Base-by-base conservation (phyloP, 2,797 vertebrate genomes). In the Chelon auratus region DNA sequence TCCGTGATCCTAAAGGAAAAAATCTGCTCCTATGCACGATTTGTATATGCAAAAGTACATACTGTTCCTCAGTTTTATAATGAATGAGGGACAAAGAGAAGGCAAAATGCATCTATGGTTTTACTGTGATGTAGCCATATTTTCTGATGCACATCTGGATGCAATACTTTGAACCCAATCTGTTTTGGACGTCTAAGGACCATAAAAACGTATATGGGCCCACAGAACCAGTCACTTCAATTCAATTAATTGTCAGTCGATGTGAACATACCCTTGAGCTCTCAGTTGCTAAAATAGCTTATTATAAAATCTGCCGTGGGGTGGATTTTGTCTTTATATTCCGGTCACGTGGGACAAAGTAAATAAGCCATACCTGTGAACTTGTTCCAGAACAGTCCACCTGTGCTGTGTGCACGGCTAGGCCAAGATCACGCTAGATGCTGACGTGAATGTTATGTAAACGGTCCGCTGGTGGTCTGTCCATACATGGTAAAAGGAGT, bases 381-480 rank as follows among this genome's bases (percentile, higher is more conserved):
- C 17, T 47, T n/a, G 20, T 74, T 78, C 80, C 50, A 78, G 52
- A 66, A n/a, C 14, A 26, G 33, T 53, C 57, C 81, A 90, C 85
- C 88, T 92, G 86, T 76, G 64, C 88, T 92, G 87, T 76, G 64
- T 79, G 58, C 58, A 47, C 4, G 20, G 45, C 53, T 26, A 47
- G 45, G 84, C 86, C 85, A 85, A 76, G 74, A 73, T 65, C 66
- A 81, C 61, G 75, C 72, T 78, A 51, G 52, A 73, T 13, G 18
- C 54, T 91, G 84, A 87, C 73, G 68, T 84, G n/a, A 43, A 56
- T 72, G 43, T 87, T 85, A 75, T 66, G 39, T 72, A 57, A 75
- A 70, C 79, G 68, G 56, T 67, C 60, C 45, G 36, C 66, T 77
- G 58, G 67, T 75, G 84, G 75, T 50, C 71, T 72, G 24, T 68